These are phyloP conservation scores for Horisme vitalbata DNA, from an alignment of 2,888 invertebrate genomes.

Conservation along the genomic window DNA sequence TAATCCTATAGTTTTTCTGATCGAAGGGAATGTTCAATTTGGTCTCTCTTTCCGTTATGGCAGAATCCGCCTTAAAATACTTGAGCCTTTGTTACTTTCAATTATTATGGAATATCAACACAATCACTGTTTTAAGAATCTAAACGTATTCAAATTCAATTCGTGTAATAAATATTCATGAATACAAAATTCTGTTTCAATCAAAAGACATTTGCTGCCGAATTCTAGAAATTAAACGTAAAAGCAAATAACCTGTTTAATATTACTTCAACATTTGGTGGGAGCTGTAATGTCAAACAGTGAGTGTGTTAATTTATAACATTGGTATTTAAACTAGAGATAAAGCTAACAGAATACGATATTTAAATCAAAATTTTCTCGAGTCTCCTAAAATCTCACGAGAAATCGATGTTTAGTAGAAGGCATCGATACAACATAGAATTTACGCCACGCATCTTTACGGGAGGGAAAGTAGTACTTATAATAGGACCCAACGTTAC, in stretches of 20 bases:
- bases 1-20: no score
- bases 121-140: slow-evolving; percentile 72
- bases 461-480: slow-evolving; percentile 6
- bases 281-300: slow-evolving; percentile 74
- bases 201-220: not conserved
- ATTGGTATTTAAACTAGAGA: slow-evolving; percentile 54
- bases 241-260: not conserved
- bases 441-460: not conserved
- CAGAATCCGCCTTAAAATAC: slow-evolving; percentile 73
- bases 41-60: slow-evolving; percentile 65
- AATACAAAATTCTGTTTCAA: not conserved
- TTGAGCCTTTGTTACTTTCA: slow-evolving; percentile 75
- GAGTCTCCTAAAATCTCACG: slow-evolving; percentile 20
- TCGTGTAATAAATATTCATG: slow-evolving; percentile 1
- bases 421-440: slow-evolving; percentile 23
- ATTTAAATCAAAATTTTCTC: slow-evolving; percentile 38
- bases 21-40: no score
- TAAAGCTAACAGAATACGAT: slow-evolving; percentile 76
- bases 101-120: slow-evolving; percentile 73
- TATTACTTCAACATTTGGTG: slow-evolving; percentile 56
- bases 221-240: not conserved
- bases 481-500: no score
- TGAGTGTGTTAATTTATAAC: slow-evolving; percentile 80
- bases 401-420: slow-evolving; percentile 10
- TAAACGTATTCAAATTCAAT: slow-evolving; percentile 25